Evolutionary conservation across 2,797 vertebrate genomes (phyloP), one percentile per base, ranked within the genome.

Genomic region (Platalea minor): DNA sequence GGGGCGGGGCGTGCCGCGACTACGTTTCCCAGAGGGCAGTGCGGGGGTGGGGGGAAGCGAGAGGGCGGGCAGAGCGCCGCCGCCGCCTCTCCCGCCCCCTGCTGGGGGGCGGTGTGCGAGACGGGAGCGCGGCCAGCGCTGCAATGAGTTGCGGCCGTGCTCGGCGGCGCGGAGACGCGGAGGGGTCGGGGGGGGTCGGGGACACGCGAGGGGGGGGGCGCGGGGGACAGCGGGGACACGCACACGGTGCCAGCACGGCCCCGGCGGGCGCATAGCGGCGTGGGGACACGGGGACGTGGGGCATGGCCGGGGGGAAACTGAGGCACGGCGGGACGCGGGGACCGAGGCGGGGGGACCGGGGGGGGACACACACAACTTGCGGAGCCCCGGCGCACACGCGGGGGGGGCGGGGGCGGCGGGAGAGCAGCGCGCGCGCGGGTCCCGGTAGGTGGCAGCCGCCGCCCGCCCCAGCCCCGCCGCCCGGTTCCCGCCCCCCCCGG

Each of bases 361-460:
- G 35, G 31, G 39, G 43, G 31, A 35, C 33, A 16, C 48, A 16
- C 48, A 11, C 39, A 39, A 39, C 39, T 10, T 39, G 39, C 39
- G 39, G 39, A 39, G 39, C 39, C 39, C 39, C 39, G 39, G 39
- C 39, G 39, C 9, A 39, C 39, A 39, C 39, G 39, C 39, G 39
- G 39, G 39, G 39, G 39, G 11, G 37, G 26, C 60, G 35, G 35
- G 35, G 7, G 35, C 35, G 35, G 35, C 60, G 60, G 60, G 60
- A 29, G 17, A 35, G 48, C 35, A 35, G 35, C 35, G 35, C 35
- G 35, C 5, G 17, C 41, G 41, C 41, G 41, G 41, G 41, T 9
- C 43, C 43, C 93, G n/a, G 76, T 72, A 87, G 93, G 86, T 54
- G 93, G 90, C 93, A 67, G 72, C 67, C 86, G 77, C 50, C n/a